Percentiles rank a stretch among this genome's conserved stretches.
Conservation (phyloP, 1,140 invertebrate species). For the Brachionus plicatilis region DNA sequence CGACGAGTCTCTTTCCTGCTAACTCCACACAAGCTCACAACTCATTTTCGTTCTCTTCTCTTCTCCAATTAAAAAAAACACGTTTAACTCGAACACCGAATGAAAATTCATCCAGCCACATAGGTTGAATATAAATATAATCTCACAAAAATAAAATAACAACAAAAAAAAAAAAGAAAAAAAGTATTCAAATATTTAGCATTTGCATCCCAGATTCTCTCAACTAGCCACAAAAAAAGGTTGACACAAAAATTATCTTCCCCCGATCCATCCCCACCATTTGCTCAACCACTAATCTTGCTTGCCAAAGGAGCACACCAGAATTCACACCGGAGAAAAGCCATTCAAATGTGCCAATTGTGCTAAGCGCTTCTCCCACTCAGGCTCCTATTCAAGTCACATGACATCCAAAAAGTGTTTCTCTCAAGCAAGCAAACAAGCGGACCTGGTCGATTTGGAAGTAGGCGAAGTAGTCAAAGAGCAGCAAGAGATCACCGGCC, state of each 20-base stretch:
- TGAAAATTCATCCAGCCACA: background rate
- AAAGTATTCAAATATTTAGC: no score
- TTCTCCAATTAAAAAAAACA: conserved; percentile 11
- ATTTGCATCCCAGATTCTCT: no score
- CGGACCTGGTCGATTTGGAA: background rate
- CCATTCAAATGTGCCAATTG: conserved; percentile 53
- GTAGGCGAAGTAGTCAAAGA: conserved; percentile 25
- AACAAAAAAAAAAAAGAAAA: no score
- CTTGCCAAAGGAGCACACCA: conserved; percentile 33
- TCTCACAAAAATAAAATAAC: background rate
- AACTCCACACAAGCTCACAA: background rate
- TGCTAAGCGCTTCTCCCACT: conserved; percentile 52
- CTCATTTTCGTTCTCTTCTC: no score
- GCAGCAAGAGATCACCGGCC: background rate
- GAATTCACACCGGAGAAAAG: conserved; percentile 48
- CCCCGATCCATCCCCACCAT: no score
- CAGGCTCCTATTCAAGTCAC: conserved; percentile 42
- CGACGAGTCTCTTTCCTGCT: conserved; percentile 7
- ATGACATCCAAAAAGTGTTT: conserved; percentile 40
- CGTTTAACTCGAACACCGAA: background rate
- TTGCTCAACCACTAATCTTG: no score
- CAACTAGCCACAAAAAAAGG: no score
- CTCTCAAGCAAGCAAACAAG: background rate
- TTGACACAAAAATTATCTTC: no score
- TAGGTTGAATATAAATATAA: background rate